Evolutionary conservation across 2,113 vertebrate genomes (phyloP), one percentile per base, ranked within the genome.

Genomic region (Silurus glanis): DNA sequence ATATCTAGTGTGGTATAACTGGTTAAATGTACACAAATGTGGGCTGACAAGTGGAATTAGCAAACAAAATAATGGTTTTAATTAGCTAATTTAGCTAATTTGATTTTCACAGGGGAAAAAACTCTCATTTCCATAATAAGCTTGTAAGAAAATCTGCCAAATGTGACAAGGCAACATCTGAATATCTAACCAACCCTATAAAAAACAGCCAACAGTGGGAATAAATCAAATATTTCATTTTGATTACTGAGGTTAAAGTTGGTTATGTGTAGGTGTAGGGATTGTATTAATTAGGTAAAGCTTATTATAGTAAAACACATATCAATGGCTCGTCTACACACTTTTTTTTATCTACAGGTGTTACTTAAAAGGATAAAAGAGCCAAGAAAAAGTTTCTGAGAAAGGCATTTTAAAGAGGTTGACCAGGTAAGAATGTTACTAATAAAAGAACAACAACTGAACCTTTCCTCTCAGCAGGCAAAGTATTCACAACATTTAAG

Each of bases 361-460:
- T 25, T n/a, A 55, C 25, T 76, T 14, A 53, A 75, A 49, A 74
- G 51, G 21, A 10, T 55, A 8, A 55, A 76, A 53, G 10, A 75
- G 9, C 9, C 16, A 9, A 37, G 37, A 37, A 58, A 14, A 37
- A 9, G 16, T 37, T 58, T 37, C 53, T 83, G 55, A 80, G 55
- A 45, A 4, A 55, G 5, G 6, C 21, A 23, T 82, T 82, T 6
- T 49, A 49, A 62, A 84, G 37, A 84, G 66, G 9, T 66, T 72
- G 76, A 37, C 83, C 72, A 66, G 78, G 58, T 67, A 67, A 82
- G 55, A 17, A 53, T 53, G 47, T 56, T 78, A 28, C 59, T 71
- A 56, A 83, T 86, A 66, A 81, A 86, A 83, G 74, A 83, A 66
- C 81, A 69, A 66, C 78, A 28, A 81, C 4, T 28, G 75, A 56